phyloP scores from a whole-genome alignment of 2,888 invertebrate genomes.

The Drosophila anceps region DNA sequence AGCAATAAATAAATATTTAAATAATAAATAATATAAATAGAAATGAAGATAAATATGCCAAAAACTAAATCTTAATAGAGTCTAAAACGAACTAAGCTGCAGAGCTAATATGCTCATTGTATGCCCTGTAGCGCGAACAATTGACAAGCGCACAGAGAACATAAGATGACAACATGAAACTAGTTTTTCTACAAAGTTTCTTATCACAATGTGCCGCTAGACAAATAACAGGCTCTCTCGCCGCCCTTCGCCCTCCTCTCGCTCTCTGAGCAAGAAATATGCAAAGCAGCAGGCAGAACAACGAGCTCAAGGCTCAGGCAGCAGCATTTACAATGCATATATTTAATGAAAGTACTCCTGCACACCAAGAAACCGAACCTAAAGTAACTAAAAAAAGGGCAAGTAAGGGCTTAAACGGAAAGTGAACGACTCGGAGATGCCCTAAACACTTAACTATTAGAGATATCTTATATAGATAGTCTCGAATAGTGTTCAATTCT shows the following conservation, averaged over 20 bases:
- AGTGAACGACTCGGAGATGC: not conserved
- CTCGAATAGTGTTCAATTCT: not conserved
- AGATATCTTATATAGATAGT: not conserved
- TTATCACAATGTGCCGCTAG: slow-evolving; percentile 58
- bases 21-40: not conserved
- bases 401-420: not conserved
- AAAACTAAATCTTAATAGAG: not conserved
- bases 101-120: slow-evolving; percentile 5
- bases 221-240: slow-evolving; percentile 42
- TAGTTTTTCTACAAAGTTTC: slow-evolving; percentile 58
- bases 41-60: not conserved
- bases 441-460: not conserved
- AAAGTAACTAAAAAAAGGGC: slow-evolving; percentile 8
- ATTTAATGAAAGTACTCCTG: slow-evolving; percentile 74
- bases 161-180: slow-evolving; percentile 61
- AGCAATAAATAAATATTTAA: not conserved
- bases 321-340: slow-evolving; percentile 67
- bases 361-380: slow-evolving; percentile 45
- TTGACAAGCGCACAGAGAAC: slow-evolving; percentile 54
- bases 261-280: slow-evolving; percentile 45
- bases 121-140: slow-evolving; percentile 37
- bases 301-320: slow-evolving; percentile 45
- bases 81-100: not conserved
- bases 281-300: slow-evolving; percentile 53
- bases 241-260: not conserved